Evolutionary conservation across 2,888 invertebrate genomes (phyloP), one percentile per base, ranked within the genome.

Genomic region (Microdon myrmicae): DNA sequence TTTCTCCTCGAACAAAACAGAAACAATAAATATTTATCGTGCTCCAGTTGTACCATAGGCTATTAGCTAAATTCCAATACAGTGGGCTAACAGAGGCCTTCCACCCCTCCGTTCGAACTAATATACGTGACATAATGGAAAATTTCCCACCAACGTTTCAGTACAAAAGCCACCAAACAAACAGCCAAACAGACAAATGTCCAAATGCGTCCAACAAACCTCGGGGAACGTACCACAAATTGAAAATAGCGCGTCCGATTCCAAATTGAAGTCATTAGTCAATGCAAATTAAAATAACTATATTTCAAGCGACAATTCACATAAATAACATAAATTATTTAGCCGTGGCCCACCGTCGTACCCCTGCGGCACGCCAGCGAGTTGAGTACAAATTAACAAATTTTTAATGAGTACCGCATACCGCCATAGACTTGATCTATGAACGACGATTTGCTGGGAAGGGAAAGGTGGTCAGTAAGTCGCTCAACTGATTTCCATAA

Each of bases 221-320:
- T n/a, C n/a, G n/a, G n/a, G n/a, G n/a, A n/a, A n/a, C n/a, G n/a
- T n/a, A 13, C 7, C 31, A 38, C 43, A 44, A 49, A 49, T 39
- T 55, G 38, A 49, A 44, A 47, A 34, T 14, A 22, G 4, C 10
- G 19, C 53, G 7, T 37, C 47, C 14, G 32, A 43, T 38, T 43
- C 41, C 37, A 53, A 51, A 64, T 64, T 64, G 58, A 58, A 47
- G 58, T 32, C 58, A 64, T 64, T 64, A 53, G 58, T 64, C 53
- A 56, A 64, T 58, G 64, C 53, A 58, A 64, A 58, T 64, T 58
- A 64, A 58, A 58, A 58, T 47, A 64, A 58, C 58, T 45, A 64
- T 58, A 53, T 58, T 47, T 64, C 29, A 64, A 10, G n/a, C 31
- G 64, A 38, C 49, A 47, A 23, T 53, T 32, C 25, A 58, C 39